phyloP scores from a whole-genome alignment of 2,113 vertebrate species.

The Antechinus stuartii region DNA sequence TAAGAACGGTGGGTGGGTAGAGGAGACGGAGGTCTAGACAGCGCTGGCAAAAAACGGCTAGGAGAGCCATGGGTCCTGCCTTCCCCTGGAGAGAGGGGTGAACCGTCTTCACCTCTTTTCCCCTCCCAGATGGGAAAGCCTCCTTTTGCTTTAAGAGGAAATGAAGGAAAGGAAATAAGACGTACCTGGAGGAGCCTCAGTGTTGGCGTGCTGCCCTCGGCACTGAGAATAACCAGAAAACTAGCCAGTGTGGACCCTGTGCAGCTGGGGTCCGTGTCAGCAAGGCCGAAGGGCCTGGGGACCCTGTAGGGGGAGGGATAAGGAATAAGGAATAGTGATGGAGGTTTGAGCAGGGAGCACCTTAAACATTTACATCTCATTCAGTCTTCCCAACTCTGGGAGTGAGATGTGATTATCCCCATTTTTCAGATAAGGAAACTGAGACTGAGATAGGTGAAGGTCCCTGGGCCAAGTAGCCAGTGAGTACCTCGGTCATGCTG shows the following conservation, averaged over 20 bases:
- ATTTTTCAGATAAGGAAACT: background rate
- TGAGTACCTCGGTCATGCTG: background rate
- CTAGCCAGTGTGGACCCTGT: too few relatives aligned
- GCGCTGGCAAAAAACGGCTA: background rate
- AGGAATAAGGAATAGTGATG: too few relatives aligned
- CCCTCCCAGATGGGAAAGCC: background rate
- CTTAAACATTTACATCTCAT: background rate
- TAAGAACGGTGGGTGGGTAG: background rate
- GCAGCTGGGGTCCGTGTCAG: too few relatives aligned
- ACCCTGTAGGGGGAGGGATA: too few relatives aligned
- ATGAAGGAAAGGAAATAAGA: background rate
- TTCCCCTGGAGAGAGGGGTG: background rate
- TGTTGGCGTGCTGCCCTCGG: background rate
- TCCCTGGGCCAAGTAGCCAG: background rate
- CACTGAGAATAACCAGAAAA: background rate
- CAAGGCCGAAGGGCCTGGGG: background rate
- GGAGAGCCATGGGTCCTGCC: background rate
- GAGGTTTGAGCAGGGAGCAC: background rate
- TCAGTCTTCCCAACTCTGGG: too few relatives aligned
- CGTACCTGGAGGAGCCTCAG: background rate
- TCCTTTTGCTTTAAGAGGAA: background rate
- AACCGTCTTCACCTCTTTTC: background rate
- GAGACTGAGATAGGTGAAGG: background rate
- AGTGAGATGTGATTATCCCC: background rate
- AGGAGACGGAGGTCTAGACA: background rate